Conservation (phyloP, 2,113 vertebrate genomes). For the Grammomys surdaster region DNA sequence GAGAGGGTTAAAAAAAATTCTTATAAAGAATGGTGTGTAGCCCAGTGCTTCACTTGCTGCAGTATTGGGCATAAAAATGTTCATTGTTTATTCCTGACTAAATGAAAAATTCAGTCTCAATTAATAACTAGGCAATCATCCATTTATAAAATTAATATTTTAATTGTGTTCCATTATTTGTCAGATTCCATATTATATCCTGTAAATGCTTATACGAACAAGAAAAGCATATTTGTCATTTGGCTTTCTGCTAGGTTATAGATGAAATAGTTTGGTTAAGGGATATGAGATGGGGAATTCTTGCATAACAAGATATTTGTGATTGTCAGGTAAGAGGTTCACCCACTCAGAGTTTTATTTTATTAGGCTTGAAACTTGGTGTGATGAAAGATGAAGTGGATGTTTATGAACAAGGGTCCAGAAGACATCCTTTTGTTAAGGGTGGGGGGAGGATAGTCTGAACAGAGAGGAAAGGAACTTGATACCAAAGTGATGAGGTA, state of each 20-base stretch:
- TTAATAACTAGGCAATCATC: neutral
- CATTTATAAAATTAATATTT: neutral
- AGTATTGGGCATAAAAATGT: neutral
- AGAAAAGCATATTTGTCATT: neutral
- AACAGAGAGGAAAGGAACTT: neutral
- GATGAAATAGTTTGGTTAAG: neutral
- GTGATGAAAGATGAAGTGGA: neutral
- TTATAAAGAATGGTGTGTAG: neutral
- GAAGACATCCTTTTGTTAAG: neutral
- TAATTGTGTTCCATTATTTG: neutral
- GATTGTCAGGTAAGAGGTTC: neutral
- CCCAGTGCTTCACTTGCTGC: neutral
- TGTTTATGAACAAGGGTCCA: neutral
- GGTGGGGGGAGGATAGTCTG: neutral
- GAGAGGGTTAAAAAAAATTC: conserved; percentile 13
- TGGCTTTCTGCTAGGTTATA: neutral
- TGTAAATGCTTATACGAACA: neutral
- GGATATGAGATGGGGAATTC: neutral
- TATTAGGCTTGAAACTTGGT: neutral
- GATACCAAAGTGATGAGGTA: neutral
- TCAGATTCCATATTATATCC: neutral
- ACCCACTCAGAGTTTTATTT: neutral
- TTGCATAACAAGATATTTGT: neutral
- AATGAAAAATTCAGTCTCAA: conserved; percentile 29
- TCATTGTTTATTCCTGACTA: neutral